These are phyloP conservation scores for Pseudochirops cupreus DNA, from an alignment of 2,797 vertebrate genomes.

Conservation along the genomic window DNA sequence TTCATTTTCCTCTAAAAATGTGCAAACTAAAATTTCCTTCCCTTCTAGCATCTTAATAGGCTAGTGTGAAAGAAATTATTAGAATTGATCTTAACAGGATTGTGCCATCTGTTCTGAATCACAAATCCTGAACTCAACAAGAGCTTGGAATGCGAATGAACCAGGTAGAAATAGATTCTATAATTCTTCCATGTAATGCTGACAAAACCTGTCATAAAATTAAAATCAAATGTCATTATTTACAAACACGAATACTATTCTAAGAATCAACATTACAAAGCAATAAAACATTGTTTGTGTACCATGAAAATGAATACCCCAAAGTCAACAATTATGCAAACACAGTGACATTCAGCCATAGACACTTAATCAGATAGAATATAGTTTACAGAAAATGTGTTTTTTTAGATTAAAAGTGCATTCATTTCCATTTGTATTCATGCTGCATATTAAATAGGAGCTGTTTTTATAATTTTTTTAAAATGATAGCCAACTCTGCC, in stretches of 20 bases:
- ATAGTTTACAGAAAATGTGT: slow-evolving; percentile 3
- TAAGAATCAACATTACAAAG: slow-evolving; percentile 13
- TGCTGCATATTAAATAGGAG: slow-evolving; percentile 16
- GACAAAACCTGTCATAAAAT: slow-evolving; percentile 6
- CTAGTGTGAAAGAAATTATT: slow-evolving; percentile 2
- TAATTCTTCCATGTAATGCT: neutral
- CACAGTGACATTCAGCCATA: slow-evolving; percentile 10
- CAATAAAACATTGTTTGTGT: slow-evolving; percentile 4
- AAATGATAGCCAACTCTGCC: neutral
- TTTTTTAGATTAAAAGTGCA: slow-evolving; percentile 7
- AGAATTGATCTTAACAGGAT: slow-evolving; percentile 9
- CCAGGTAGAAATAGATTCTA: neutral
- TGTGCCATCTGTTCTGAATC: slow-evolving; percentile 35
- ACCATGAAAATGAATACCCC: slow-evolving; percentile 32
- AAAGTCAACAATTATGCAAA: slow-evolving; percentile 13
- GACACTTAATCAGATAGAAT: slow-evolving; percentile 4
- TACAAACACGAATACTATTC: neutral
- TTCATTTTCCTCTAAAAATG: slow-evolving; percentile 9
- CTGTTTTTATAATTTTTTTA: slow-evolving; percentile 28
- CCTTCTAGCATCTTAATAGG: neutral
- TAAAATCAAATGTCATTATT: slow-evolving; percentile 17
- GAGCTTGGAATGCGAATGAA: neutral
- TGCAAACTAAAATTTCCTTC: neutral
- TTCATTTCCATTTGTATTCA: slow-evolving; percentile 7
- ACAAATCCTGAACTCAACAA: slow-evolving; percentile 17